phyloP scores from a whole-genome alignment of 1,140 invertebrate genomes.

The Sycophila sp. region DNA sequence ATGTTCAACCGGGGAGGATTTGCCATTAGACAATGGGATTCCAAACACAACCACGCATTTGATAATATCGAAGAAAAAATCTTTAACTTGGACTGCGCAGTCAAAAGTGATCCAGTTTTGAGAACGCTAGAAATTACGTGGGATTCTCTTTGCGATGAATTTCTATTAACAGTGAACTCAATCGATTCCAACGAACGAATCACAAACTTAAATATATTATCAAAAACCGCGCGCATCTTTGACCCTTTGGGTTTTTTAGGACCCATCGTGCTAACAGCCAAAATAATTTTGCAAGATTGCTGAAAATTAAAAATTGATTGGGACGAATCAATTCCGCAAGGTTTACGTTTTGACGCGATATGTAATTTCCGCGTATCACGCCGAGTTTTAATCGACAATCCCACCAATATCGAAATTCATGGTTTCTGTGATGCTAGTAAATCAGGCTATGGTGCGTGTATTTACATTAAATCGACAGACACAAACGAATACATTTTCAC shows the following conservation, averaged over 20 bases:
- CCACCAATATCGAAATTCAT: neutral
- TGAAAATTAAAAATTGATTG: neutral
- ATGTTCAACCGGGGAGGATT: slow-evolving; percentile 47
- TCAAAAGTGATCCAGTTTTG: too few species aligned
- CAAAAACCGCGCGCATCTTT: neutral
- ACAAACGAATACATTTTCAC: neutral
- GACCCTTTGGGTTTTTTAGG: too few species aligned
- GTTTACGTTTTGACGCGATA: neutral
- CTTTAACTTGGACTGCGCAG: too few species aligned
- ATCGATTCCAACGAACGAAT: too few species aligned
- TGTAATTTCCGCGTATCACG: neutral
- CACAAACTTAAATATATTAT: neutral
- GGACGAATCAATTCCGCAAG: slow-evolving; percentile 6
- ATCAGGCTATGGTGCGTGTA: neutral
- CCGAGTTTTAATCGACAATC: neutral
- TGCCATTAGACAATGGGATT: slow-evolving; percentile 56
- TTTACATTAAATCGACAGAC: neutral
- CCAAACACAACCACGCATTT: slow-evolving; percentile 44
- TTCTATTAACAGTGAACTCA: too few species aligned
- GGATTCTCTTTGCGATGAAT: slow-evolving; percentile 20
- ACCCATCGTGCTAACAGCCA: neutral
- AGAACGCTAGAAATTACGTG: too few species aligned
- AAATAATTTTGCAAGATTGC: neutral
- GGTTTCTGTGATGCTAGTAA: slow-evolving; percentile 21
- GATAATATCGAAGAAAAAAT: neutral